These are phyloP conservation scores for Pocota personata DNA, from an alignment of 2,888 invertebrate species.

Conservation along the genomic window DNA sequence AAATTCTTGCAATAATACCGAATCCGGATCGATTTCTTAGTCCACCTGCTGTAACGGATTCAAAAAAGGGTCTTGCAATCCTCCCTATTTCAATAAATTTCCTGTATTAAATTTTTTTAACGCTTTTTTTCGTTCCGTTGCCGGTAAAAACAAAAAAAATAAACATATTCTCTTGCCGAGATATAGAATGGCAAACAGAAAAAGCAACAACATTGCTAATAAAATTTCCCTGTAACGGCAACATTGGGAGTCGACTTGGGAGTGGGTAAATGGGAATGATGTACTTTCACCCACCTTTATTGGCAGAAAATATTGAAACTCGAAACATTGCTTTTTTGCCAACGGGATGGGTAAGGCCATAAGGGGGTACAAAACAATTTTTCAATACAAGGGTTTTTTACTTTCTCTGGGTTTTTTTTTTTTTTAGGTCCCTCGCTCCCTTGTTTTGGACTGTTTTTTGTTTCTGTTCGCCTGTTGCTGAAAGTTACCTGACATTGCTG, in stretches of 20 bases:
- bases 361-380: constrained; percentile 7
- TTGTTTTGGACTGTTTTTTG: not conserved
- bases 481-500: constrained; percentile 33
- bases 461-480: constrained; percentile 57
- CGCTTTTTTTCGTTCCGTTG: not conserved
- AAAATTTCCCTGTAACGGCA: constrained; percentile 7
- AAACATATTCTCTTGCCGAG: not conserved
- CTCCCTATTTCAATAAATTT: constrained; percentile 26
- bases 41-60: constrained; percentile 8
- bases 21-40: constrained; percentile 15
- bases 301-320: constrained; percentile 40
- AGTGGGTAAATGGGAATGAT: not conserved
- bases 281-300: constrained; percentile 4
- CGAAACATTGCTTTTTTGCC: constrained; percentile 2
- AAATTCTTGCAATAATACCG: constrained; percentile 24
- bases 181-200: not conserved
- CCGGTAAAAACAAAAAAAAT: not conserved
- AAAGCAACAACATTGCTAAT: constrained; percentile 35
- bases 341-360: not conserved
- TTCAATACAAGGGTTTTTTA: constrained; percentile 7
- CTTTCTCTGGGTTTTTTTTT: not conserved
- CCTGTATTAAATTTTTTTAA: constrained; percentile 7
- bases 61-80: not conserved
- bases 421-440: not conserved
- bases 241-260: not conserved